Evolutionary conservation across 2,113 vertebrate genomes (phyloP), one percentile per base, ranked within the genome.

Genomic region (Gallinago undulata): DNA sequence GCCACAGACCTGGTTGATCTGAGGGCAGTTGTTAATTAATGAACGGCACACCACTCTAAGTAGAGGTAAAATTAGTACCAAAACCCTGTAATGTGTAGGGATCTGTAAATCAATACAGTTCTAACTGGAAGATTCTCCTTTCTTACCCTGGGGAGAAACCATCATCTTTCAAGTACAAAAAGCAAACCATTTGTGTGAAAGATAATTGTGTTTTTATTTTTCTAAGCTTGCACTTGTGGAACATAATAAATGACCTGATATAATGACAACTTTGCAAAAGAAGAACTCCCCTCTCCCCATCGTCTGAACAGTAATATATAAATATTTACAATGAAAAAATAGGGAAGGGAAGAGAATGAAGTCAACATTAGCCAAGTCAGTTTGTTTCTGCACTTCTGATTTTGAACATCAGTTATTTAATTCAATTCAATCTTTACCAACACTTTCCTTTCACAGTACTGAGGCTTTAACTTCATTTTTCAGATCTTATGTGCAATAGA

Each of bases 291-390:
- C 86, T 89, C 74, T 84, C 91, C 91, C 87, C 90, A 93, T 88
- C 85, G 96, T 96, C 89, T 97, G 95, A 81, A 95, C 96, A 96
- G 81, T 80, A 97, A 97, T 98, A 98, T 98, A 98, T 96, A 98
- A 98, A 98, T 98, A 98, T 98, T 97, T 98, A 98, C 98, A 98
- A 90, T 98, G 97, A 62, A 96, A 98, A 98, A 98, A 97, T 94
- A 98, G 97, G 91, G 91, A 97, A 97, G 86, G 91, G 90, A 91
- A 97, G 93, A 97, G 77, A 96, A 97, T 86, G 83, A 95, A 84
- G 68, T 94, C 88, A 96, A 89, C 87, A 84, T 95, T 45, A 97
- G 81, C 84, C 89, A 96, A 95, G 81, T 96, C 78, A 62, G 82
- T 82, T 91, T 95, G 85, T 93, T 83, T 90, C 89, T 87, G 92